Conservation (phyloP, 1,140 invertebrate species). For the Stratiolaelaps scimitus region DNA sequence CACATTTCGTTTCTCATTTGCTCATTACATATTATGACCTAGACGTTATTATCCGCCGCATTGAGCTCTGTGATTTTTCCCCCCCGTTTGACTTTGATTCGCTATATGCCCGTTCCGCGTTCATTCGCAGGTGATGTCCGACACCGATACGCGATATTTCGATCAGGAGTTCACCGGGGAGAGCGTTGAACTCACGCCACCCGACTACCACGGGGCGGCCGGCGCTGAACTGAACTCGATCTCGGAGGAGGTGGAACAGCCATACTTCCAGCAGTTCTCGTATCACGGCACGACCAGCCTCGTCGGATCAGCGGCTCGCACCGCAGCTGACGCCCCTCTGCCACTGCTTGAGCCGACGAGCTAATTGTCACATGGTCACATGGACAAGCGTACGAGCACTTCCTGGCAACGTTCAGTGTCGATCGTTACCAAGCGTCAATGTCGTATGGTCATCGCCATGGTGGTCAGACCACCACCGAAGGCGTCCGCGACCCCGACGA, state of each 20-base stretch:
- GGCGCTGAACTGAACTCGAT: conserved; percentile 48
- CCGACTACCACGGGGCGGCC: conserved; percentile 50
- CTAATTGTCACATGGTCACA: not conserved
- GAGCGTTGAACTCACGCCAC: conserved; percentile 85
- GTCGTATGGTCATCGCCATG: too few species aligned
- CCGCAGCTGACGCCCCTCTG: not conserved
- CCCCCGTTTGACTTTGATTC: conserved; percentile 32
- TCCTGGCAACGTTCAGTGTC: too few species aligned
- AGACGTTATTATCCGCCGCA: not conserved
- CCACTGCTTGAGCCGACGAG: conserved; percentile 2
- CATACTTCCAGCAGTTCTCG: conserved; percentile 63
- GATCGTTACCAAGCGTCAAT: too few species aligned
- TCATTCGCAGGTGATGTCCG: conserved; percentile 91
- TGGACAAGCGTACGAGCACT: too few species aligned
- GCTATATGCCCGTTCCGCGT: conserved; percentile 53
- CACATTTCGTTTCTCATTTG: conserved; percentile 7
- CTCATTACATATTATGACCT: conserved; percentile 16
- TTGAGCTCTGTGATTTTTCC: too few species aligned
- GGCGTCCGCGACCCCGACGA: too few species aligned
- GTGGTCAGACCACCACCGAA: too few species aligned
- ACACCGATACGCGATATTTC: conserved; percentile 94
- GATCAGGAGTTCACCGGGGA: conserved; percentile 97
- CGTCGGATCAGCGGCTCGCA: conserved; percentile 28
- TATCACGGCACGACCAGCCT: conserved; percentile 46
- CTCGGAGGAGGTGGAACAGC: conserved; percentile 54